Evolutionary conservation across 1,140 invertebrate species (phyloP), one percentile per base, ranked within the genome.

Genomic region (Drosophila albomicans): DNA sequence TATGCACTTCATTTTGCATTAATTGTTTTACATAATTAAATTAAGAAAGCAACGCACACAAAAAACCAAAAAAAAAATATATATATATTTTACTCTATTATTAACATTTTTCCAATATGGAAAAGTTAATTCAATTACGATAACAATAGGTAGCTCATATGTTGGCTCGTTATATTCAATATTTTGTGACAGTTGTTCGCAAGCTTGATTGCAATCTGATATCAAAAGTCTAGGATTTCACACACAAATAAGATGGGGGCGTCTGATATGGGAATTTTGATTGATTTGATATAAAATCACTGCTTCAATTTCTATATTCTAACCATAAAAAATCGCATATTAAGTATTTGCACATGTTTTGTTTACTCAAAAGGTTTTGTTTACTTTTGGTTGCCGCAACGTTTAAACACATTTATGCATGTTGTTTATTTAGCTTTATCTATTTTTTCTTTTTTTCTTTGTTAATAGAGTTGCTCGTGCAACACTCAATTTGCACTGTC

Each of bases 11-110:
- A 58, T 49, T 49, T 66, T 7, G 11, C 63, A 11, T 45, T 49
- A 46, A 68, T 68, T 68, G 20, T 35, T 15, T 11, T 11, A 35
- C 20, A 68, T 49, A 67, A 49, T 49, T 43, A 51, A 51, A 59
- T 59, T 30, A 43, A 54, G 13, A 16, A 45, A 20, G 54, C 7
- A 25, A 25, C 35, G 46, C 28, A 58, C 20, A 57, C 35, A 57
- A 20, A 20, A 46, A 2, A 8, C 20, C 4, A 25, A 25, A 25
- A 25, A 25, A 20, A 20, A 20, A 20, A 3, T 25, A 25, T 25
- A 25, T 25, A 25, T 25, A 25, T 25, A 25, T 25, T 4, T 25
- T 25, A 38, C 35, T 38, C 2, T 38, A 38, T 38, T 38, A 38
- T 38, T 38, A 8, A 10, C 5, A 3, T 8, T 0, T 38, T 35